Conservation (phyloP, 1,140 invertebrate species). For the Sminthurinus signatus region DNA sequence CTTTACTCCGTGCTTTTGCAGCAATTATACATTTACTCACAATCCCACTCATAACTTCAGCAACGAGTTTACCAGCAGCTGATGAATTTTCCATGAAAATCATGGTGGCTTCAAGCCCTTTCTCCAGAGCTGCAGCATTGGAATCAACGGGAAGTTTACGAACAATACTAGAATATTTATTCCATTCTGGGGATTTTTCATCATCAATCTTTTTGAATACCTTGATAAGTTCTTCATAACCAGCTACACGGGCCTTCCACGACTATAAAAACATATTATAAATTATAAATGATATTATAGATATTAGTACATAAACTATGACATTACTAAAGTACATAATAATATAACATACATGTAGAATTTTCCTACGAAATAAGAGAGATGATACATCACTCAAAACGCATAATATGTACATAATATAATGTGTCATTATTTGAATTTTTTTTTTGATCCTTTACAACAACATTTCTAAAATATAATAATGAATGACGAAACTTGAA, state of each 20-base stretch:
- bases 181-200: conserved; percentile 89
- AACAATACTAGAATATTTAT: conserved; percentile 80
- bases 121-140: conserved; percentile 93
- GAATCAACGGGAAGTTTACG: conserved; percentile 94
- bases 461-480: too few species aligned
- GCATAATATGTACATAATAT: too few species aligned
- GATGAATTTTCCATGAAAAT: conserved; percentile 85
- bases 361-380: too few species aligned
- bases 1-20: conserved; percentile 77
- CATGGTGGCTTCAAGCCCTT: conserved; percentile 84
- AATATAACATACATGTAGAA: too few species aligned
- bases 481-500: too few species aligned
- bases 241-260: conserved; percentile 89
- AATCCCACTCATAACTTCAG: conserved; percentile 82
- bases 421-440: too few species aligned
- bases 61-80: conserved; percentile 73
- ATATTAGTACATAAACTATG: too few species aligned
- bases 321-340: too few species aligned
- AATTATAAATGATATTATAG: background rate
- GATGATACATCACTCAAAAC: too few species aligned
- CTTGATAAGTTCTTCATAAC: conserved; percentile 89
- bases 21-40: conserved; percentile 88
- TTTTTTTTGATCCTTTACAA: too few species aligned
- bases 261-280: conserved; percentile 49
- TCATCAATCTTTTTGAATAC: conserved; percentile 77